Evolutionary conservation across 2,113 vertebrate genomes (phyloP).

Genomic region (Eidolon helvum): DNA sequence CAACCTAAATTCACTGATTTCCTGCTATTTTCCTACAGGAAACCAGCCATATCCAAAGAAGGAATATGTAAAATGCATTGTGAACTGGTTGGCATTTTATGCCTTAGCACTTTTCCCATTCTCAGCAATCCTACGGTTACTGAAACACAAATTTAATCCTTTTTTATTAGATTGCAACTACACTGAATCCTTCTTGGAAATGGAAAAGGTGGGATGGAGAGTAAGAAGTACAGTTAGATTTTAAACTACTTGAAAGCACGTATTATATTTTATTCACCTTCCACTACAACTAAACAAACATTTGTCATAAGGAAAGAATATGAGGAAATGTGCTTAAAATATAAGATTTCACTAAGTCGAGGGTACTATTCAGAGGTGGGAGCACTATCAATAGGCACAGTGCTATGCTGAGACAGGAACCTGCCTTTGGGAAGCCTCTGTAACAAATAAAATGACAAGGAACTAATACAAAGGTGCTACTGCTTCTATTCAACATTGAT

Average conservation of each 20-base stretch:
- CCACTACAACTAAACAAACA: not conserved
- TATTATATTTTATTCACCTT: not conserved
- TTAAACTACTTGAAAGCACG: not conserved
- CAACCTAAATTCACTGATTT: not conserved
- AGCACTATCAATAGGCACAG: not conserved
- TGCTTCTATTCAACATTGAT: not conserved
- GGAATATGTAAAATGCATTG: not conserved
- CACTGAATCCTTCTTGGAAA: not conserved
- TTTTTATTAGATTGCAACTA: not conserved
- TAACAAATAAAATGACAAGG: not conserved
- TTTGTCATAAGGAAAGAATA: not conserved
- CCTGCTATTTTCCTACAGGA: not conserved
- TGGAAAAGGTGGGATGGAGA: not conserved
- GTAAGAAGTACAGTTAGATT: not conserved
- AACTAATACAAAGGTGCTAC: not conserved
- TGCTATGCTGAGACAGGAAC: not conserved
- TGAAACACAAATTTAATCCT: not conserved
- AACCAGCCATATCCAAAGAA: not conserved
- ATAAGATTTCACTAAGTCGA: not conserved
- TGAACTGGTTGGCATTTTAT: not conserved
- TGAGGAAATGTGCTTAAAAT: not conserved
- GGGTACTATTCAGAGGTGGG: not conserved
- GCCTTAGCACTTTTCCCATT: not conserved
- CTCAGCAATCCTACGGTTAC: not conserved
- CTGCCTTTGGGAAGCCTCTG: not conserved